Evolutionary conservation across 1,140 invertebrate genomes (phyloP).

Genomic region (Heliconius himera): DNA sequence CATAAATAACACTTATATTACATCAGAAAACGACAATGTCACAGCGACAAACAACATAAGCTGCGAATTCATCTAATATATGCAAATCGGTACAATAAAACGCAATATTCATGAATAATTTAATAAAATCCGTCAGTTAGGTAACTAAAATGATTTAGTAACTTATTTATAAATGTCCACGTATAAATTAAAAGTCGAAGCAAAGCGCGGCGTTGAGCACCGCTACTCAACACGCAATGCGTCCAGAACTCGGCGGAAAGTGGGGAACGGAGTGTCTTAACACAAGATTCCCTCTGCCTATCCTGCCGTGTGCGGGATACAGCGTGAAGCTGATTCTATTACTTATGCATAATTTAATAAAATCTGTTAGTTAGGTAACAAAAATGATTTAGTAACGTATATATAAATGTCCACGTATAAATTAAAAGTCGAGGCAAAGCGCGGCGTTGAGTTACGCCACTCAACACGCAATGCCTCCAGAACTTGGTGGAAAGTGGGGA

Average conservation of each 20-base stretch:
- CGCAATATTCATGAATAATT: slow-evolving; percentile 38
- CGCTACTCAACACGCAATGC: no score
- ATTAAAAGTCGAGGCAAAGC: no score
- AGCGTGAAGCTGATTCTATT: no score
- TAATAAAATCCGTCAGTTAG: slow-evolving; percentile 44
- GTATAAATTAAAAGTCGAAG: no score
- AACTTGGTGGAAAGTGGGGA: no score
- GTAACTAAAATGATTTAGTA: slow-evolving; percentile 40
- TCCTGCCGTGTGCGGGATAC: no score
- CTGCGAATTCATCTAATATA: slow-evolving; percentile 29
- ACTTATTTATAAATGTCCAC: slow-evolving; percentile 40
- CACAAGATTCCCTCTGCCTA: no score
- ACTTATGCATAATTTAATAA: slow-evolving; percentile 29
- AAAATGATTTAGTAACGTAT: slow-evolving; percentile 41
- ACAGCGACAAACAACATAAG: slow-evolving; percentile 16
- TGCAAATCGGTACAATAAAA: slow-evolving; percentile 42
- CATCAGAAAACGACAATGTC: neutral
- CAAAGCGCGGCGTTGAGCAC: no score
- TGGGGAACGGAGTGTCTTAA: no score
- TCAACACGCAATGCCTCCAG: no score
- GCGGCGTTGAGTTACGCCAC: no score
- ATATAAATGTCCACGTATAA: slow-evolving; percentile 34
- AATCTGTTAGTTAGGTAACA: slow-evolving; percentile 42
- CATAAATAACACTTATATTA: slow-evolving; percentile 23
- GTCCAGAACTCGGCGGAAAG: no score